Conservation (phyloP, 2,888 invertebrate genomes). For the Chirona hameri region DNA sequence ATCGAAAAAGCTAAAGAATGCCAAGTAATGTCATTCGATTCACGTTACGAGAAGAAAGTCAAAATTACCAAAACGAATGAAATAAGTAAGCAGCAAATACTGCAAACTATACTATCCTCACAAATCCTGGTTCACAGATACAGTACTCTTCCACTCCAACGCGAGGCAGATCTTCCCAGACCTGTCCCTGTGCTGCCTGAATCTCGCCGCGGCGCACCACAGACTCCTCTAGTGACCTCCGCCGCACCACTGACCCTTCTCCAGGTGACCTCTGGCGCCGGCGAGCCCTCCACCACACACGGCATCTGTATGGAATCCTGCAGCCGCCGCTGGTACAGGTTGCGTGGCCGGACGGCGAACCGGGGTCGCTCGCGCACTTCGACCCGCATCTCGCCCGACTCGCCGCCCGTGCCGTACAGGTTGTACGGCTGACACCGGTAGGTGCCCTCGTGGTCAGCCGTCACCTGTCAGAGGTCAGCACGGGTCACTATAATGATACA, state of each 20-base stretch:
- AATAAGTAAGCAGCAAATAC: no score
- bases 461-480: slow-evolving; percentile 54
- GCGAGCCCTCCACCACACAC: slow-evolving; percentile 87
- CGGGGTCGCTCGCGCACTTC: slow-evolving; percentile 87
- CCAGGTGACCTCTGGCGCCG: slow-evolving; percentile 87
- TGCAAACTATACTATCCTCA: no score
- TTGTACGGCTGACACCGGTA: slow-evolving; percentile 96
- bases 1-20: no score
- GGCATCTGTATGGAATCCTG: slow-evolving; percentile 92
- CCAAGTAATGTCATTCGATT: no score
- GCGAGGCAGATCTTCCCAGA: no score
- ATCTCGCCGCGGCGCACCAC: no score
- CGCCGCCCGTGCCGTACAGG: slow-evolving; percentile 88
- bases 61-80: no score
- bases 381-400: slow-evolving; percentile 77
- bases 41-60: no score
- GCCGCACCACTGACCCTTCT: slow-evolving; percentile 59
- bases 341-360: slow-evolving; percentile 84
- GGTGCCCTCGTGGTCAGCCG: slow-evolving; percentile 85
- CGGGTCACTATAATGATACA: no score
- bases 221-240: not conserved
- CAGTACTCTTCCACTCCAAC: no score
- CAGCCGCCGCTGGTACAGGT: slow-evolving; percentile 83
- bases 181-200: no score
- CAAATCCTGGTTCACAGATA: no score